Evolutionary conservation across 2,888 invertebrate genomes (phyloP).

Genomic region (Xanthostigma xanthostigma): DNA sequence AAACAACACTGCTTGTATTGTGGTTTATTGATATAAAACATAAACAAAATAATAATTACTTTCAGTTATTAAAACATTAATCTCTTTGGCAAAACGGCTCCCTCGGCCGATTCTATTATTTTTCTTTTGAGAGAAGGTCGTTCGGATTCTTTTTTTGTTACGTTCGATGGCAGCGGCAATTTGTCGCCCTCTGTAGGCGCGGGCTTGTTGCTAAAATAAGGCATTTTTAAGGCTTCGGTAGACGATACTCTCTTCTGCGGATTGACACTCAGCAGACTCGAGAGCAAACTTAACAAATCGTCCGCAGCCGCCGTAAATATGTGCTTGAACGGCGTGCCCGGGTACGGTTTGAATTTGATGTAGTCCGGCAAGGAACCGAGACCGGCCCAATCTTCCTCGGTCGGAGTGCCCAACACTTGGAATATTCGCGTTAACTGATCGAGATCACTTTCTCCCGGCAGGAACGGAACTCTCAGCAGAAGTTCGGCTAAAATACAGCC

Average conservation of each 20-base stretch:
- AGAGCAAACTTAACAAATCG: constrained; percentile 73
- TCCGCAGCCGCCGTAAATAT: constrained; percentile 93
- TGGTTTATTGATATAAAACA: too few relatives aligned
- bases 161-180: constrained; percentile 60
- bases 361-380: constrained; percentile 73
- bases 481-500: constrained; percentile 97
- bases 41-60: too few relatives aligned
- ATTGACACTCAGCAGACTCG: constrained; percentile 61
- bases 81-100: constrained; percentile 50
- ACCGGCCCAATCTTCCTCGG: constrained; percentile 83
- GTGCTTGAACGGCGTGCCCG: constrained; percentile 69
- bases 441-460: constrained; percentile 93
- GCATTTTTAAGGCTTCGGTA: constrained; percentile 72
- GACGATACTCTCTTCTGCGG: constrained; percentile 72
- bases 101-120: constrained; percentile 52
- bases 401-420: constrained; percentile 87
- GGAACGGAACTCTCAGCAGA: constrained; percentile 75
- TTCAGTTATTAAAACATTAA: constrained; percentile 38
- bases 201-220: constrained; percentile 84
- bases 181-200: constrained; percentile 72
- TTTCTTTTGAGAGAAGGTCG: constrained; percentile 64
- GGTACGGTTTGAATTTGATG: constrained; percentile 79
- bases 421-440: constrained; percentile 94
- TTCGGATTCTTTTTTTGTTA: constrained; percentile 43
- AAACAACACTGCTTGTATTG: too few relatives aligned